Base-by-base conservation (phyloP, 2,888 invertebrate genomes). In the Himalopsyche tibetana region DNA sequence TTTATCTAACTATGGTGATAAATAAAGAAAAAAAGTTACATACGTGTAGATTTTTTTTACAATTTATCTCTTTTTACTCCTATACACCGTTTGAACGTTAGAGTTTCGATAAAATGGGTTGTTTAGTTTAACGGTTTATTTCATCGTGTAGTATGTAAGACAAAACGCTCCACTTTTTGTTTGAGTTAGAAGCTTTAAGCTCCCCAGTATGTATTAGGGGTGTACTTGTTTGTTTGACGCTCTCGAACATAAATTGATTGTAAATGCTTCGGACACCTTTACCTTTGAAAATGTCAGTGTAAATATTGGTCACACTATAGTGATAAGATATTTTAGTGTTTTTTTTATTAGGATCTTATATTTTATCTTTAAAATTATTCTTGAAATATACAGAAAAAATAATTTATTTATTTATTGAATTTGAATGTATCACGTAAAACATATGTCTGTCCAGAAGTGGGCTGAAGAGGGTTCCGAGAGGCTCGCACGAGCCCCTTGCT, bases 191-290 rank as follows among this genome's bases (percentile, higher is more conserved):
- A 74, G 74, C 74, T 74, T 74, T 12, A 74, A 38, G 74, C 74
- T 74, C 74, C 38, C 1, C 38, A 74, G 74, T 74, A 74, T 74
- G 74, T 74, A 74, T 74, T 74, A 74, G 38, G 74, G 74, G 9
- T 74, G 74, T 74, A 74, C 28, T 36, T 74, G 74, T 74, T 74
- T 74, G 74, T 36, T 19, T 38, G 74, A 74, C 74, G 74, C 74
- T 74, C 74, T 74, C 38, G 38, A 74, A 74, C 74, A 36, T 74
- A 74, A 74, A 74, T 74, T 74, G 74, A 74, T 74, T 74, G 74
- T 38, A 74, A 74, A 74, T 74, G 74, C 74, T 19, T 11, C 4
- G 19, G 74, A 74, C 74, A 74, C 74, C 74, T 74, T 38, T 74
- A 74, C 38, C 74, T 74, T 74, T 36, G 36, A 74, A 74, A 5